Evolutionary conservation across 2,797 vertebrate species (phyloP), one percentile per base, ranked within the genome.

Genomic region (Clarias platycephalus): DNA sequence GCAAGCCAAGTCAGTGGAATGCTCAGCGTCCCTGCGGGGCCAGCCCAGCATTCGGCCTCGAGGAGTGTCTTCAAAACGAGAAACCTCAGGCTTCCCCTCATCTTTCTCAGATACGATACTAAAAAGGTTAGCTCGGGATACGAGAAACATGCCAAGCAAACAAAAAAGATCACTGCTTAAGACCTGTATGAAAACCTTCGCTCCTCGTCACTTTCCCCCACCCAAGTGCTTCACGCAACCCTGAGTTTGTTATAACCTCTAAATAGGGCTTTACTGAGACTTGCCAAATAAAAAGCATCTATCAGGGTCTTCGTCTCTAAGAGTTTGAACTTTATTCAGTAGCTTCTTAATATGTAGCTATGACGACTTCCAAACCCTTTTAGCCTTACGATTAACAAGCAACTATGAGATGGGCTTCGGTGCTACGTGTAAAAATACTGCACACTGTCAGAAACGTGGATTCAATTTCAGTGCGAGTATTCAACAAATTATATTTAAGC

Each of bases 381-480:
- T 83, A 86, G 37, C 86, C 66, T 82, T 60, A 62, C 67, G 80
- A 81, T 87, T 84, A 85, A 84, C 64, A 44, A 86, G 80, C 58
- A 74, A 79, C 84, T 16, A 16, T 85, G 86, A 81, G 80, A 81
- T 16, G 24, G 66, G 58, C 77, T 87, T 84, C 75, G 70, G 70
- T 28, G 86, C 70, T 89, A 90, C 85, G 49, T 75, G 80, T 87
- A 83, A 83, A 86, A 90, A 92, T 89, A 87, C 84, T 79, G 55
- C 70, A 87, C 74, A 74, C 80, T 58, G 18, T 90, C 82, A 86
- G 67, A 86, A 80, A 89, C 81, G 26, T 3, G 72, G 79, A 79
- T 91, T 85, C 72, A 84, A 86, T 91, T 91, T 86, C 67, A 84
- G 83, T 85, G 86, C 71, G 78, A 88, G 86, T 89, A 86, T 88